Conservation (phyloP, 1,140 invertebrate genomes). For the Cydia amplana region DNA sequence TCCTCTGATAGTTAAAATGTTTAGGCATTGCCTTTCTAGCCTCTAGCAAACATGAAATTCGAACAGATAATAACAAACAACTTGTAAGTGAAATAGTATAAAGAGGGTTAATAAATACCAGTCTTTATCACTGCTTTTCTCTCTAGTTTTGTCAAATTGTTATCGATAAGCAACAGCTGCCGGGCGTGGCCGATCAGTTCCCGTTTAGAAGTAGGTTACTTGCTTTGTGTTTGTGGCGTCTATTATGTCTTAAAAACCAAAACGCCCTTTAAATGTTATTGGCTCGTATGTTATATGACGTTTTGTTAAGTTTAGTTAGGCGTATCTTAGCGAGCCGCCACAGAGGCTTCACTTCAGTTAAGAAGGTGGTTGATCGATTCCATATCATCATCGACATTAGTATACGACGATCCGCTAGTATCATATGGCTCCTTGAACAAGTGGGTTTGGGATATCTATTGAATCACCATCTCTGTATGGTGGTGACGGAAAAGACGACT, state of each 20-base stretch:
- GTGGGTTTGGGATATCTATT: no score
- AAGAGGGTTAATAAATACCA: neutral
- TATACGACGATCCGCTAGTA: neutral
- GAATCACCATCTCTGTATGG: no score
- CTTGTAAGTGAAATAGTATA: neutral
- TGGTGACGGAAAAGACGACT: no score
- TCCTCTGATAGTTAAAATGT: neutral
- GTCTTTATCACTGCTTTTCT: neutral
- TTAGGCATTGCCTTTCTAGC: no score
- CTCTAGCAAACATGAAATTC: neutral
- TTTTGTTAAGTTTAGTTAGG: neutral
- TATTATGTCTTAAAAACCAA: neutral
- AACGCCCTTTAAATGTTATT: neutral
- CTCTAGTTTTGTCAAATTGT: conserved; percentile 20
- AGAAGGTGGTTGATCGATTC: neutral
- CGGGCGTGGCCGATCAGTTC: conserved; percentile 9
- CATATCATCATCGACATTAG: neutral
- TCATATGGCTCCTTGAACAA: no score
- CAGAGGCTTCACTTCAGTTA: neutral
- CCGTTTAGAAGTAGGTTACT: conserved; percentile 26
- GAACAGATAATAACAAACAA: neutral
- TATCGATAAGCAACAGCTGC: conserved; percentile 18
- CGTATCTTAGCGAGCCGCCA: neutral
- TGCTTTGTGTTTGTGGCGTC: conserved; percentile 20
- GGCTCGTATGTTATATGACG: neutral